phyloP scores from a whole-genome alignment of 2,113 vertebrate species.

The Anarhynchus alexandrinus region DNA sequence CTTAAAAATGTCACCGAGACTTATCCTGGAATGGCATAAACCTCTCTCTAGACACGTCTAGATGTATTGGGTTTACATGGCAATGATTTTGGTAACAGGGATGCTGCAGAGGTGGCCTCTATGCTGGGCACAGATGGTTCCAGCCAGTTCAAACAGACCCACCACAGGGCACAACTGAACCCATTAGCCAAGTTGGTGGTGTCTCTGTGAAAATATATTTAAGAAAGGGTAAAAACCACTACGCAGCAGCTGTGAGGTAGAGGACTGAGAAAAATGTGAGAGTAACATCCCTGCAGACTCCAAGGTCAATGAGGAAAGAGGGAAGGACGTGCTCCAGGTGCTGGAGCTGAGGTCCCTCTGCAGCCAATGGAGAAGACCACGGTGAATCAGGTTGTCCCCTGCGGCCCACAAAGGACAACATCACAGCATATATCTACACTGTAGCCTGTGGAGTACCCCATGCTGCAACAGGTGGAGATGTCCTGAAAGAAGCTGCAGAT shows the following conservation, averaged over 20 bases:
- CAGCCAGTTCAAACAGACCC: fast-evolving
- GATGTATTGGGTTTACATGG: background rate
- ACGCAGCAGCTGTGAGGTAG: background rate
- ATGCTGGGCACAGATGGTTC: fast-evolving
- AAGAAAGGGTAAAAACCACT: background rate
- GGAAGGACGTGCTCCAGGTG: background rate
- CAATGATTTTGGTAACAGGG: background rate
- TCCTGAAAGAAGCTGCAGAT: background rate
- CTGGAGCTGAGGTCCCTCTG: background rate
- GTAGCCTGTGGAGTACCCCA: background rate
- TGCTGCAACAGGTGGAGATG: fast-evolving
- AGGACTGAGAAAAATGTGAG: background rate
- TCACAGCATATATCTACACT: background rate
- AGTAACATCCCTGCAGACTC: background rate
- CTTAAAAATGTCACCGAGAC: background rate
- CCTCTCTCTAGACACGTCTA: background rate
- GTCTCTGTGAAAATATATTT: background rate
- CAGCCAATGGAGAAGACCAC: background rate
- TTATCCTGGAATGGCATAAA: background rate
- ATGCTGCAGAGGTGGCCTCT: background rate
- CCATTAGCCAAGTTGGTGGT: background rate
- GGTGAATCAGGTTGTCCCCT: background rate
- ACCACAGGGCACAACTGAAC: background rate
- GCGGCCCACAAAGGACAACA: background rate
- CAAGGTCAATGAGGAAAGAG: background rate